Evolutionary conservation across 2,888 invertebrate species (phyloP), one percentile per base, ranked within the genome.

Genomic region (Entomobrya multifasciata): DNA sequence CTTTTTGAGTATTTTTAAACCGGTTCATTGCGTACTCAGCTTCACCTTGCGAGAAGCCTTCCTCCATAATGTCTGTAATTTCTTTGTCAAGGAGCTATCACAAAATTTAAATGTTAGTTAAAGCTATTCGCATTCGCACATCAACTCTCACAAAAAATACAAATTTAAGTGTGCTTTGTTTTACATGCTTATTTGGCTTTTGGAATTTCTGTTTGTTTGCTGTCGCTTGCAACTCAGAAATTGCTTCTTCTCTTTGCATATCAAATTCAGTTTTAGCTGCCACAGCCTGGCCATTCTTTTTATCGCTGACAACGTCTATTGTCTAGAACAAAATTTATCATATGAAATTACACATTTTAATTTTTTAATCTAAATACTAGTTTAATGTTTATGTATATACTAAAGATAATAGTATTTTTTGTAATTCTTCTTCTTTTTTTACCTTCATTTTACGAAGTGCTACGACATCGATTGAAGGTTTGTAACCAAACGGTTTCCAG

Each of bases 11-110:
- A 74, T 89, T 90, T 67, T 90, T 90, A 47, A 86, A 90, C 27
- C 83, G 80, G 15, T 86, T 85, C 72, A 90, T 70, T 17, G 90
- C 89, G 55, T 90, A 88, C 27, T 87, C 87, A 36, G 90, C 90
- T 57, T 90, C 89, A 70, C 82, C 89, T 55, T 88, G 86, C 8
- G 90, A 86, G 60, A 90, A 90, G 1, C 90, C 90, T 88, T 90
- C 90, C 4, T 88, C 89, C 80, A 90, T 85, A 52, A 90, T 89
- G 22, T 89, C 90, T n/a, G 84, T 78, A 25, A 90, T 77, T 47
- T 90, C 90, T 70, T 90, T 90, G 30, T 89, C 89, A 17, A 90
- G 22, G 10, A 90, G 65, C 90, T 90, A 30, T n/a, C n/a, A n/a
- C n/a, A n/a, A n/a, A n/a, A n/a, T n/a, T n/a, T n/a, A n/a, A n/a